A percentile compares a stretch with the other conserved stretches of the same genome.
phyloP scores from a whole-genome alignment of 2,888 invertebrate genomes.

The Apoda limacodes region DNA sequence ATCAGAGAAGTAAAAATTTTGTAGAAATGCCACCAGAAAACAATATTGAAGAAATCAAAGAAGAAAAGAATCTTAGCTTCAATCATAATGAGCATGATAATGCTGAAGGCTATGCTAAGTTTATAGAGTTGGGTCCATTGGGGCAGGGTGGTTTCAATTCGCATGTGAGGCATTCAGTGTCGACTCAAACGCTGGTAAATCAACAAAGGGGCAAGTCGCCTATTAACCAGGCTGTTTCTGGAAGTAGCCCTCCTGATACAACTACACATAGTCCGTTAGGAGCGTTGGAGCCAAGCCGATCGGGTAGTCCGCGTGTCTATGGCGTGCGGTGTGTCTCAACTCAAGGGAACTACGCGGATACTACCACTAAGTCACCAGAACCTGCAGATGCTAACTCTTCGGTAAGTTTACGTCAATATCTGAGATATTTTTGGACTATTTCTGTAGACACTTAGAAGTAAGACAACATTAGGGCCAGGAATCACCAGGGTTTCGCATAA shows the following conservation, averaged over 20 bases:
- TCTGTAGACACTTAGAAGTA: no score
- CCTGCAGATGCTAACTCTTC: conserved; percentile 51
- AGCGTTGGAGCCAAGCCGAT: conserved; percentile 53
- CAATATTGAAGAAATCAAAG: conserved; percentile 19
- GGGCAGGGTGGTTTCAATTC: conserved; percentile 17
- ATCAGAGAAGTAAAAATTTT: conserved; percentile 30
- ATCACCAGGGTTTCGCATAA: no score
- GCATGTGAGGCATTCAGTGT: conserved; percentile 75
- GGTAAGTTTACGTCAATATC: no score
- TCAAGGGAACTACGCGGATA: conserved; percentile 47
- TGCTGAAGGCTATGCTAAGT: conserved; percentile 31
- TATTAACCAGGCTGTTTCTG: conserved; percentile 29
- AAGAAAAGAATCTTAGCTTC: conserved; percentile 22
- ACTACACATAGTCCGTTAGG: conserved; percentile 86
- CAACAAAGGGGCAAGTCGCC: conserved; percentile 36
- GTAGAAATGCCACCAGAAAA: conserved; percentile 26
- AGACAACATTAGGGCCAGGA: no score
- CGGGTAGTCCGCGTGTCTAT: conserved; percentile 25
- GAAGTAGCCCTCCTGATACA: conserved; percentile 78
- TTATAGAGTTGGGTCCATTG: conserved; percentile 28
- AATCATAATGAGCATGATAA: conserved; percentile 22
- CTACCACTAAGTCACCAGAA: conserved; percentile 58
- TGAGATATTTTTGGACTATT: no score
- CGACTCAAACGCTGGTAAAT: conserved; percentile 77
- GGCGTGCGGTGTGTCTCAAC: conserved; percentile 25